Base-by-base conservation (phyloP, 1,140 invertebrate genomes). In the Odontomachus brunneus region DNA sequence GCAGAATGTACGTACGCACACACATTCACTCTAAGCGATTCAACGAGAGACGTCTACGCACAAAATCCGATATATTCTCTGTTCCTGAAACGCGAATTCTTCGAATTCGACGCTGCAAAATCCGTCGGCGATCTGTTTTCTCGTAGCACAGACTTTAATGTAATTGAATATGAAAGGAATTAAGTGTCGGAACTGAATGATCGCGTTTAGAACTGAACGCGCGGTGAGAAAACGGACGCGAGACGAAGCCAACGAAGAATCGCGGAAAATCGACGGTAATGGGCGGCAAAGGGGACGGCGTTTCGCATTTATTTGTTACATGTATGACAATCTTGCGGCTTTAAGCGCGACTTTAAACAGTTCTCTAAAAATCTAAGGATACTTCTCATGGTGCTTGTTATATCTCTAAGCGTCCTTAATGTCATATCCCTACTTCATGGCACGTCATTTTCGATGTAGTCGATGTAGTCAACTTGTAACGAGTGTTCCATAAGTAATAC, bases 371-470 rank as follows among this genome's bases (percentile, higher is more conserved):
- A 62, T 24, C 4, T 65, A 38, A 38, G 38, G 9, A 44, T 44
- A 44, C 38, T 11, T 44, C 38, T 44, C 38, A 44, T 44, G 9
- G 38, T 44, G 9, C 9, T 44, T 11, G 38, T 24, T 24, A 19
- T 73, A 38, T 38, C 29, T 14, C 7, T 62, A 75, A 33, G 65
- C 15, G 33, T 5, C 2, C 26, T 65, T 66, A 76, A 66, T 0
- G 11, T 33, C n/a, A 75, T 57, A 65, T 19, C 38, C 66, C 19
- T 66, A 76, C 12, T 53, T 76, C 60, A 76, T 76, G 74, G 74
- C 74, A 76, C 74, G 48, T 65, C 15, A 3, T 38, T 33, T 76
- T n/a, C n/a, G n/a, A n/a, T n/a, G n/a, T 38, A 66, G 12, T 76
- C 15, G 24, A 24, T 63, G 22, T 33, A 65, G 22, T 53, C 53